Conservation (phyloP, 2,113 vertebrate genomes). For the Myiozetetes cayanensis region DNA sequence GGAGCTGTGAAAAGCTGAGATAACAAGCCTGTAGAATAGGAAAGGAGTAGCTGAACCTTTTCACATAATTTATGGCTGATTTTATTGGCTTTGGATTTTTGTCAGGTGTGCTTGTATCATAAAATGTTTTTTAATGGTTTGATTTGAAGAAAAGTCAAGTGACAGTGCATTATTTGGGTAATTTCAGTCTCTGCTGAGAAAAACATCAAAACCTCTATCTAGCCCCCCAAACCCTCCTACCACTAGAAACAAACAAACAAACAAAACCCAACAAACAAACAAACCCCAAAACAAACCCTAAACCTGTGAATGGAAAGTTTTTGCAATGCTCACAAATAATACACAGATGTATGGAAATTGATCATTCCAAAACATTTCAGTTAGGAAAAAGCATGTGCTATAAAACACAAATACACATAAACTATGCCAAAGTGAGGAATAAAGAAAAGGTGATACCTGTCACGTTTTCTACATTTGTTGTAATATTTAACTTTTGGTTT, state of each 20-base stretch:
- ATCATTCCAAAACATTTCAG: not conserved
- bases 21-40: not conserved
- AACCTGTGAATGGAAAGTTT: not conserved
- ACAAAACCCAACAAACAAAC: not conserved
- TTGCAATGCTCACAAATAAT: not conserved
- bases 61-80: not conserved
- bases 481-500: not conserved
- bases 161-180: not conserved
- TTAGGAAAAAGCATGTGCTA: not conserved
- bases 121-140: not conserved
- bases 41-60: not conserved
- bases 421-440: not conserved
- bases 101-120: not conserved
- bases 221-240: not conserved
- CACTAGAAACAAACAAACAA: not conserved
- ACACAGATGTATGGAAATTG: not conserved
- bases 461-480: not conserved
- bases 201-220: not conserved
- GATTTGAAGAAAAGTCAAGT: not conserved
- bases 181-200: not conserved
- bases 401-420: not conserved
- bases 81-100: not conserved
- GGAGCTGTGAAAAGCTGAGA: constrained; percentile 33
- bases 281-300: not conserved
- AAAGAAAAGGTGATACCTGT: not conserved